Evolutionary conservation across 2,888 invertebrate genomes (phyloP), one percentile per base, ranked within the genome.

Genomic region (Odontomyia ornata): DNA sequence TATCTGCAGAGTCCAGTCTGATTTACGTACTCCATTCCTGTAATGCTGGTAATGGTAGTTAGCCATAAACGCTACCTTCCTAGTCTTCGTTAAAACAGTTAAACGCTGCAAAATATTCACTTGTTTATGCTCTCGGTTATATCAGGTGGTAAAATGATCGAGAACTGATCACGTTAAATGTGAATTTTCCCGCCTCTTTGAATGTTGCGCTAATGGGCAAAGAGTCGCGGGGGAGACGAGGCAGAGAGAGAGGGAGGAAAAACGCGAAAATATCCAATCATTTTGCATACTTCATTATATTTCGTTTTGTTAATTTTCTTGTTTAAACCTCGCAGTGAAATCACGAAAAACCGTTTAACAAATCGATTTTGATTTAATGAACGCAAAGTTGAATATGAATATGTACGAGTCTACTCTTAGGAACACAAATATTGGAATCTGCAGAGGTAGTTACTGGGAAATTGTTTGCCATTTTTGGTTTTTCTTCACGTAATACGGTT

Each of bases 111-210:
- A 52, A 9, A 5, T 23, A 13, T 15, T 69, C 1, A 27, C 25
- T 46, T 25, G 60, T 60, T 60, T 25, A 18, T 25, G 36, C 60
- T 25, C 5, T 56, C 23, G 56, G 36, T 36, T 36, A 28, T 72
- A 21, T 23, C 25, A 57, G 60, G 73, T 72, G 72, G 56, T 72
- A 57, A 57, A 73, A 27, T 57, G 60, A 60, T 73, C 73, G 36
- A 73, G 57, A 56, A 30, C 30, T 57, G 72, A 72, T 72, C 72
- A 72, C 72, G 72, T 52, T 52, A 72, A 72, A 72, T 72, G 72
- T 57, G 72, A 52, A 57, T 72, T 57, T 57, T 71, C 43, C 73
- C 73, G 30, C 60, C 60, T 57, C 60, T 73, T 73, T 23, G 30
- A 23, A 46, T 5, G 23, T 69, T 69, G 21, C 69, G 25, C 1